These are phyloP conservation scores for pig (Sus scrofa) DNA, from an alignment of 2,113 vertebrate genomes.

Conservation along the genomic window DNA sequence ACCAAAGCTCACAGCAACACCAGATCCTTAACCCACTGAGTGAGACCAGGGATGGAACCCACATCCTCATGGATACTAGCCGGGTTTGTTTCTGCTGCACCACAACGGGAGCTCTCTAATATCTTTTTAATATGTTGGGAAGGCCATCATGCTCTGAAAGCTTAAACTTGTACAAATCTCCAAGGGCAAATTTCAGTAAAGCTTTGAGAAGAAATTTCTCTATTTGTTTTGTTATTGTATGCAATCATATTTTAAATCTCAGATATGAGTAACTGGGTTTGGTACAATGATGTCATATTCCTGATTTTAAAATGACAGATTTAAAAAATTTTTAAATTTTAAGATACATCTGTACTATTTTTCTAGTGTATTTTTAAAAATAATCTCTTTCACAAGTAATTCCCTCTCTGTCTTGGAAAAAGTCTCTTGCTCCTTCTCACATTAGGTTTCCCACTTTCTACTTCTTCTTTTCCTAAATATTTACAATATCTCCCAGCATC, in stretches of 20 bases:
- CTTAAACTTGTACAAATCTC: neutral
- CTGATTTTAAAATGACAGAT: neutral
- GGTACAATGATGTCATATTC: neutral
- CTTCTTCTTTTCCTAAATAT: neutral
- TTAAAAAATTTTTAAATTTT: neutral
- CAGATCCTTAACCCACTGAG: too few relatives aligned
- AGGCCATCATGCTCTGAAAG: neutral
- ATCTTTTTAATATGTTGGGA: neutral
- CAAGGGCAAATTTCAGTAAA: conserved; percentile 3
- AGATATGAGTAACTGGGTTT: neutral
- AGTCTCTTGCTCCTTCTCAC: neutral
- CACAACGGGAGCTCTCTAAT: too few relatives aligned
- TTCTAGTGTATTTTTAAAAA: neutral
- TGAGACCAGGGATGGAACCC: too few relatives aligned
- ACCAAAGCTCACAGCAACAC: too few relatives aligned
- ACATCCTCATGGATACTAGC: too few relatives aligned
- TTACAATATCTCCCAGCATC: neutral
- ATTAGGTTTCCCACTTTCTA: neutral
- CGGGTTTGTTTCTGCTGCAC: too few relatives aligned
- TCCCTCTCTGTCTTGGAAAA: neutral
- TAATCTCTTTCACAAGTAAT: neutral
- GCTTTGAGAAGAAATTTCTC: neutral
- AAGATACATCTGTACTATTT: neutral
- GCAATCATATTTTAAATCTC: neutral
- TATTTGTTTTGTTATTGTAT: neutral